Percentiles rank a stretch among this genome's conserved stretches.
These are phyloP conservation scores for Palythoa heliodiscus DNA, from an alignment of 92 coral and sea anemone species.

Conservation along the genomic window DNA sequence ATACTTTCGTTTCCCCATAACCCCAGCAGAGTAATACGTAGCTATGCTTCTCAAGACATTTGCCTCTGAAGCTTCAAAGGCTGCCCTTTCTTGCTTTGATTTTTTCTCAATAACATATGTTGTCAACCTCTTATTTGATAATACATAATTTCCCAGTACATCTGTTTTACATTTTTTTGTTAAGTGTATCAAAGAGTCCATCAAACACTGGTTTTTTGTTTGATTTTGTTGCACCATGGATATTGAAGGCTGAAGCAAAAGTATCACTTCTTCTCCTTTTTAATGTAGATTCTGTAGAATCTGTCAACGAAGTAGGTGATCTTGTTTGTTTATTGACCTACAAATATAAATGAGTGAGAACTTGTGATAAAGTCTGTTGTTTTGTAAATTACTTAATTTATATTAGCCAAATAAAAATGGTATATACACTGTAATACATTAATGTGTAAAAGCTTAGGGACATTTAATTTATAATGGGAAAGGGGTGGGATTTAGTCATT, in stretches of 20 bases:
- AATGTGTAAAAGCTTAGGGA: no score
- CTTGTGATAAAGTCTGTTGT: no score
- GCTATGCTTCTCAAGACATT: conserved; percentile 67
- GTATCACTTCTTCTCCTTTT: conserved; percentile 49
- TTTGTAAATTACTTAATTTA: no score
- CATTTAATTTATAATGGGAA: no score
- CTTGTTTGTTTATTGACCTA: conserved; percentile 17
- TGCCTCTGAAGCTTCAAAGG: conserved; percentile 48
- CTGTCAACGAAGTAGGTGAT: conserved; percentile 40
- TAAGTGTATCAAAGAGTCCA: conserved; percentile 60
- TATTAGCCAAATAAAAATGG: no score
- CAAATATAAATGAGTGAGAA: neutral
- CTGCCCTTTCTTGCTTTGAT: conserved; percentile 29
- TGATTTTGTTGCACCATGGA: conserved; percentile 57
- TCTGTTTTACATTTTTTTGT: conserved; percentile 59
- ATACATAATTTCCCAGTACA: conserved; percentile 67
- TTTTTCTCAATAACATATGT: conserved; percentile 54
- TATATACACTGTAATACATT: no score
- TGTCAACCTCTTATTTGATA: conserved; percentile 50
- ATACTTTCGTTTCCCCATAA: conserved; percentile 77
- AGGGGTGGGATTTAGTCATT: no score
- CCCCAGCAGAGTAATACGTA: conserved; percentile 67
- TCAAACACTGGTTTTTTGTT: conserved; percentile 60
- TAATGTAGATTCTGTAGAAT: conserved; percentile 19
- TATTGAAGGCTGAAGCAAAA: conserved; percentile 37